A percentile compares a stretch with the other conserved stretches of the same genome.
These are phyloP conservation scores for Hypercompe scribonia DNA, from an alignment of 2,888 invertebrate species.

Conservation along the genomic window DNA sequence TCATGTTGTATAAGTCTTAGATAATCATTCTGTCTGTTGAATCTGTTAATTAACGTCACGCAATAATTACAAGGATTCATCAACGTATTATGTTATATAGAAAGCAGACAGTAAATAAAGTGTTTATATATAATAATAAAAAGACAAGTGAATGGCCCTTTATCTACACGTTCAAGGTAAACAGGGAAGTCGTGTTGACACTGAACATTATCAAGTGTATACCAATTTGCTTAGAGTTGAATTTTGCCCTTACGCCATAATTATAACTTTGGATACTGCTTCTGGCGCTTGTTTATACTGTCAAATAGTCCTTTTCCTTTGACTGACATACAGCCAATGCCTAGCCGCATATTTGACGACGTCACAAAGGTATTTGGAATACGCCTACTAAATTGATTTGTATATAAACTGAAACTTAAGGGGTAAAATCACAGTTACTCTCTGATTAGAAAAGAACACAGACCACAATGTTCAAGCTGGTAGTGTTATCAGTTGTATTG, in stretches of 20 bases:
- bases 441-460: constrained; percentile 77
- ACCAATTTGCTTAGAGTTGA: constrained; percentile 46
- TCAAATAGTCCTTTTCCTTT: constrained; percentile 66
- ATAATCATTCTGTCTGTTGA: constrained; percentile 5
- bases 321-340: constrained; percentile 69
- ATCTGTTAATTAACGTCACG: constrained; percentile 31
- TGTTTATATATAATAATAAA: constrained; percentile 41
- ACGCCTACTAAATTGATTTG: constrained; percentile 72
- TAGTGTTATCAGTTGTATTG: constrained; percentile 88
- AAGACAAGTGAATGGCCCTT: constrained; percentile 72
- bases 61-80: constrained; percentile 20
- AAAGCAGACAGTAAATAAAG: constrained; percentile 26
- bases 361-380: constrained; percentile 79
- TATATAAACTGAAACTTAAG: constrained; percentile 74
- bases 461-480: constrained; percentile 86
- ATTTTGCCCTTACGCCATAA: constrained; percentile 33
- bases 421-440: constrained; percentile 74
- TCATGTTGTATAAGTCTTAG: neutral
- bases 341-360: constrained; percentile 71
- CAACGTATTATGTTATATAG: constrained; percentile 18
- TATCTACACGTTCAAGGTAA: constrained; percentile 79
- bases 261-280: constrained; percentile 25
- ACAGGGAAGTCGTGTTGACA: constrained; percentile 62
- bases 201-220: constrained; percentile 60
- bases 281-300: constrained; percentile 42